Evolutionary conservation across 2,113 vertebrate species (phyloP).

Genomic region (Choloepus hoffmanni): DNA sequence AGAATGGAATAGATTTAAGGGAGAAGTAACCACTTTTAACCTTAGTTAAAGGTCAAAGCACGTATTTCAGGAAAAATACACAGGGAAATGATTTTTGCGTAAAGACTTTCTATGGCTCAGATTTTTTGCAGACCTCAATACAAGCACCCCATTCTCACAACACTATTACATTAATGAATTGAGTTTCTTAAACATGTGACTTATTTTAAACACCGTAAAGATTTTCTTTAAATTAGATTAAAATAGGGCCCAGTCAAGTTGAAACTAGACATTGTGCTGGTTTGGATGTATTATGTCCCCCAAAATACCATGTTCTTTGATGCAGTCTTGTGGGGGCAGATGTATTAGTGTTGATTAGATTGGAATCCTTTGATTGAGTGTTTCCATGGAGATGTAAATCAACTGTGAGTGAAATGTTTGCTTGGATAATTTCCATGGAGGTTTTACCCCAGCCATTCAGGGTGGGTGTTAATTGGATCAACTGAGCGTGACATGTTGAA

Average conservation of each 20-base stretch:
- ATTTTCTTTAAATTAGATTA: constrained; percentile 37
- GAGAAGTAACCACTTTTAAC: background rate
- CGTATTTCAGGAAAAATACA: background rate
- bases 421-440: too few species aligned
- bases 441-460: too few species aligned
- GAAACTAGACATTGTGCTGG: background rate
- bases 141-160: background rate
- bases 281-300: too few species aligned
- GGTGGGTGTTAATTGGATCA: too few species aligned
- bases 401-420: too few species aligned
- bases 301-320: too few species aligned
- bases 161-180: background rate
- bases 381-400: too few species aligned
- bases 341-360: too few species aligned
- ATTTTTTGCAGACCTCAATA: background rate
- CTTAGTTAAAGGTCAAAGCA: background rate
- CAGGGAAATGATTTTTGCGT: background rate
- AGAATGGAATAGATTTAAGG: background rate
- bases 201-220: background rate
- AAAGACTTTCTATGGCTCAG: background rate
- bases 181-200: background rate
- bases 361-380: too few species aligned
- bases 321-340: too few species aligned
- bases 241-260: background rate
- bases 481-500: too few species aligned